phyloP scores from a whole-genome alignment of 2,113 vertebrate species.

The Hyaena hyaena region DNA sequence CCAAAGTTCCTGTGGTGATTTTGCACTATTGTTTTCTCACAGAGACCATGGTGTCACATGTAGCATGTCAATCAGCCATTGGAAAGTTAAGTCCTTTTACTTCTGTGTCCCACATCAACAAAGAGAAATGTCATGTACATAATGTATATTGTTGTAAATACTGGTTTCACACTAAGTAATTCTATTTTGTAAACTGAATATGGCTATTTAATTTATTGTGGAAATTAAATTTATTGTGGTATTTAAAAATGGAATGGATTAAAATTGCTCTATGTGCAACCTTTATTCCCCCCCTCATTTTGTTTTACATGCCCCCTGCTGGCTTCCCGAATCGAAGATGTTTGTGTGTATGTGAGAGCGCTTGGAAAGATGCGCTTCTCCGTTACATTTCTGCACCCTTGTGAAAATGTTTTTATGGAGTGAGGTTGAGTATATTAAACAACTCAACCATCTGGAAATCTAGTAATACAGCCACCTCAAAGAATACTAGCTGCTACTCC shows the following conservation, averaged over 20 bases:
- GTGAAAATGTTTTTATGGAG: slow-evolving; percentile 38
- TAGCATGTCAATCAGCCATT: slow-evolving; percentile 86
- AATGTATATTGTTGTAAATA: slow-evolving; percentile 92
- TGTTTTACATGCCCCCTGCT: slow-evolving; percentile 48
- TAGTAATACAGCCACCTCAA: slow-evolving; percentile 46
- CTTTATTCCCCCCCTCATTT: slow-evolving; percentile 41
- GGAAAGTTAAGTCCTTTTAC: slow-evolving; percentile 80
- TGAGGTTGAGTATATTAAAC: slow-evolving; percentile 59
- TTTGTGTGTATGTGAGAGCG: neutral
- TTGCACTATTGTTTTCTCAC: slow-evolving; percentile 88
- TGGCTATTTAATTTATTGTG: slow-evolving; percentile 93
- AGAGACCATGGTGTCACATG: slow-evolving; percentile 82
- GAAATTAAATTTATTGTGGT: slow-evolving; percentile 92
- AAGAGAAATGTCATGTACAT: slow-evolving; percentile 87
- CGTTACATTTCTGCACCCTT: slow-evolving; percentile 11
- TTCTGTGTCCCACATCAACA: slow-evolving; percentile 81
- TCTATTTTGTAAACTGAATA: slow-evolving; percentile 94
- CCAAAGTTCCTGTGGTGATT: slow-evolving; percentile 87
- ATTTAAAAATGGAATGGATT: slow-evolving; percentile 92
- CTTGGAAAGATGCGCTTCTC: neutral
- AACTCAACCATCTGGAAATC: slow-evolving; percentile 60
- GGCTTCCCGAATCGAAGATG: neutral
- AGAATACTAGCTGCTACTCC: slow-evolving; percentile 20
- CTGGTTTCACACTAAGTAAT: slow-evolving; percentile 92
- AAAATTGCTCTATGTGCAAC: slow-evolving; percentile 88